phyloP scores from a whole-genome alignment of 2,113 vertebrate genomes.

The Pristiophorus japonicus region DNA sequence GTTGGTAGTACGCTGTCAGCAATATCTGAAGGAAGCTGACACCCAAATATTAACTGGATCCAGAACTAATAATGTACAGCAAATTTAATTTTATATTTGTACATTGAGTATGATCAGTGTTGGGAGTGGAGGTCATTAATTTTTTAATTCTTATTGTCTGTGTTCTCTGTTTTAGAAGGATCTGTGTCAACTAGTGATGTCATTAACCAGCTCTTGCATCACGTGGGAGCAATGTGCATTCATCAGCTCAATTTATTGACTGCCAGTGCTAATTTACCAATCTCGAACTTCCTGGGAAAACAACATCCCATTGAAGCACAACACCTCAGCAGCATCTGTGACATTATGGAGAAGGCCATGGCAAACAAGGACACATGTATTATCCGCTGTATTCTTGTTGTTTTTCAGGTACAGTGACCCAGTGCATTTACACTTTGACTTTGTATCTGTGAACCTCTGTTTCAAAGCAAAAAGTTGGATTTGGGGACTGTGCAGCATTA shows the following conservation, averaged over 20 bases:
- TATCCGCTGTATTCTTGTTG: conserved; percentile 90
- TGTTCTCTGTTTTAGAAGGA: conserved; percentile 64
- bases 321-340: conserved; percentile 92
- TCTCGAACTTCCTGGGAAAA: conserved; percentile 81
- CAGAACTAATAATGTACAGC: background rate
- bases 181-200: conserved; percentile 83
- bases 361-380: conserved; percentile 89
- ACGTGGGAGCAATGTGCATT: conserved; percentile 97
- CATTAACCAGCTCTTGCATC: conserved; percentile 94
- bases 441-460: background rate
- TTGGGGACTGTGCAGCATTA: too few species aligned
- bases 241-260: conserved; percentile 92
- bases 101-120: too few species aligned
- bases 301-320: conserved; percentile 90
- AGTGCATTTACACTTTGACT: background rate
- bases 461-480: background rate
- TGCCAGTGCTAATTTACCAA: conserved; percentile 75
- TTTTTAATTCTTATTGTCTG: background rate
- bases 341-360: conserved; percentile 99
- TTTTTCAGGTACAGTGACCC: conserved; percentile 78
- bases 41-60: background rate
- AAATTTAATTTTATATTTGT: background rate
- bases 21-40: background rate
- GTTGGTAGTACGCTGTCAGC: background rate
- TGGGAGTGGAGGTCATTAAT: background rate